Evolutionary conservation across 2,113 vertebrate genomes (phyloP).

Genomic region (Oncorhynchus gorbuscha): DNA sequence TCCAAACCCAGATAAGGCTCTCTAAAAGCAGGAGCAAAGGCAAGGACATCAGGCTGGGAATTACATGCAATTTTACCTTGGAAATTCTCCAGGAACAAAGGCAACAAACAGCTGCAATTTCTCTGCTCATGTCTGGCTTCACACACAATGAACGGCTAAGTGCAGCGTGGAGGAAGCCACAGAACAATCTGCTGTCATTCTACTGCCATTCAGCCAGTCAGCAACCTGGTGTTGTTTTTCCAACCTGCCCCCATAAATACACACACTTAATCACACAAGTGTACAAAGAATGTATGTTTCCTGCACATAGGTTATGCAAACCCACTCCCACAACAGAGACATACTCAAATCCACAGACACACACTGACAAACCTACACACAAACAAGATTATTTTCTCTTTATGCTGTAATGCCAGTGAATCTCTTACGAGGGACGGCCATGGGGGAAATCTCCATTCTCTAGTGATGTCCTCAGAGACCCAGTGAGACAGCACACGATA

Average conservation of each 20-base stretch:
- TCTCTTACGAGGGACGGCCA: slow-evolving; percentile 56
- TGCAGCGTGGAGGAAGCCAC: slow-evolving; percentile 41
- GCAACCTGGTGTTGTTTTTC: slow-evolving; percentile 6
- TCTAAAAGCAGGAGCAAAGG: slow-evolving; percentile 51
- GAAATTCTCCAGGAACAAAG: slow-evolving; percentile 47
- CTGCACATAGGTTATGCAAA: background rate
- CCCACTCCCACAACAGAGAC: background rate
- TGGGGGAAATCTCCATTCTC: slow-evolving; percentile 52
- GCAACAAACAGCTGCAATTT: slow-evolving; percentile 56
- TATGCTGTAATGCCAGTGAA: slow-evolving; percentile 57
- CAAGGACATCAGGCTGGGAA: slow-evolving; percentile 42
- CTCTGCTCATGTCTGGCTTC: slow-evolving; percentile 44
- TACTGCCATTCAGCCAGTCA: slow-evolving; percentile 12
- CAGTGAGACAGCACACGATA: slow-evolving; percentile 25
- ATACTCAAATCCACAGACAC: background rate
- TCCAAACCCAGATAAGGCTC: slow-evolving; percentile 32
- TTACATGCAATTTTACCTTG: slow-evolving; percentile 45
- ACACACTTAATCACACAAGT: background rate
- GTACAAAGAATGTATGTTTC: background rate
- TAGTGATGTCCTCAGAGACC: slow-evolving; percentile 52
- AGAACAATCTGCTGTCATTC: slow-evolving; percentile 11
- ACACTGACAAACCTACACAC: background rate
- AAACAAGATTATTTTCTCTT: slow-evolving; percentile 37
- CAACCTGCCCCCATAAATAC: background rate
- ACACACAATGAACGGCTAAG: slow-evolving; percentile 30